Conservation (phyloP, 1,140 invertebrate species). For the Artemia franciscana region DNA sequence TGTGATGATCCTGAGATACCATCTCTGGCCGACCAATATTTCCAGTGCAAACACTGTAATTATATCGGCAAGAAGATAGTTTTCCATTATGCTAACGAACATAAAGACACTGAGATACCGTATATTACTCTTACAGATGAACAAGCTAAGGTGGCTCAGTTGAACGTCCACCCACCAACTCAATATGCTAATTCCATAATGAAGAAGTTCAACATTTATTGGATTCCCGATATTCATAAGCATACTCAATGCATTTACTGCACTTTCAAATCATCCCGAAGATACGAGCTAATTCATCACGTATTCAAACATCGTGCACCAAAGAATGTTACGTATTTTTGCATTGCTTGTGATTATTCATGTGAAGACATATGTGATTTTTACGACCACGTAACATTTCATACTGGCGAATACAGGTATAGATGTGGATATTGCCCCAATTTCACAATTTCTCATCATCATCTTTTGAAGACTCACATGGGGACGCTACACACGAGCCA, state of each 20-base stretch:
- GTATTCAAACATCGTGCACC: slow-evolving; percentile 11
- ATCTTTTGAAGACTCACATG: slow-evolving; percentile 23
- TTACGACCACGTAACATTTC: slow-evolving; percentile 39
- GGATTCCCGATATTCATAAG: slow-evolving; percentile 7
- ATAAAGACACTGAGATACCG: slow-evolving; percentile 34
- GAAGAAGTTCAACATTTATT: background rate
- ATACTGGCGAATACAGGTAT: slow-evolving; percentile 44
- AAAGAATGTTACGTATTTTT: slow-evolving; percentile 8
- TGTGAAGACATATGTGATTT: slow-evolving; percentile 25
- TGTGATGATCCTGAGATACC: background rate
- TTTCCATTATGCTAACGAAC: slow-evolving; percentile 33
- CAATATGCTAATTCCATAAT: slow-evolving; percentile 10
- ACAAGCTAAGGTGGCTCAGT: slow-evolving; percentile 9
- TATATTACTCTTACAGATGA: slow-evolving; percentile 7
- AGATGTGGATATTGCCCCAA: slow-evolving; percentile 28
- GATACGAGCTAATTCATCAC: slow-evolving; percentile 14
- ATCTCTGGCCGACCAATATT: slow-evolving; percentile 16
- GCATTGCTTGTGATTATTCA: slow-evolving; percentile 17
- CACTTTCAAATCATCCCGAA: slow-evolving; percentile 11
- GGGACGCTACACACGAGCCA: slow-evolving; percentile 11
- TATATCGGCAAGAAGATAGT: slow-evolving; percentile 34
- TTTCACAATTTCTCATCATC: slow-evolving; percentile 21
- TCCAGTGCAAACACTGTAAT: slow-evolving; percentile 28
- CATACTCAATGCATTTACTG: slow-evolving; percentile 13
- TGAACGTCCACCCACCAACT: slow-evolving; percentile 11